Evolutionary conservation across 2,113 vertebrate genomes (phyloP), one percentile per base, ranked within the genome.

Genomic region (Vidua chalybeata): DNA sequence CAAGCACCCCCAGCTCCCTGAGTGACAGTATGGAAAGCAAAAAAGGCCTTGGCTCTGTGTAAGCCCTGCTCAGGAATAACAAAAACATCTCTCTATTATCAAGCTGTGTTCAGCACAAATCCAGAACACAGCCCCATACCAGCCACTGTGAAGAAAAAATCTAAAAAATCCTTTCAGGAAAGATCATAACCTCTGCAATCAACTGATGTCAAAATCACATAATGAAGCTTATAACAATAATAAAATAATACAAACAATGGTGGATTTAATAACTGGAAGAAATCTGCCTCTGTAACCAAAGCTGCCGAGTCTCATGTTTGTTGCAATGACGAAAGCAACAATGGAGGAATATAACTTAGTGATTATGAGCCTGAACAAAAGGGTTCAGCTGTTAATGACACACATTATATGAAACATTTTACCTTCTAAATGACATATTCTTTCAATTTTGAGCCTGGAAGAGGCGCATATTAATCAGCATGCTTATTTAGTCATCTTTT

Each of bases 71-170:
- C 30, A 79, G 0, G n/a, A 71, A 17, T 7, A 39, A 24, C 46
- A 46, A 61, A 62, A 54, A 1, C 2, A 3, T 30, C 48, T 45
- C 20, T 52, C 0, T 48, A 2, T 41, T 22, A 27, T 15, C 33
- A 26, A 10, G 11, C 41, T 37, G 54, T 12, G 11, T 4, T 63
- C 49, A 41, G 13, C 41, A 79, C 35, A 79, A 56, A 72, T 15
- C 16, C 58, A 31, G 28, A 87, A 22, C 35, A 48, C n/a, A 56
- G n/a, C 10, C 30, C 2, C n/a, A 39, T 20, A 11, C 8, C 24
- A 63, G 13, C 10, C 19, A 26, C 56, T 21, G 8, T 7, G n/a
- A 63, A 35, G 75, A 35, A 69, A 69, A 63, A 17, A 33, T 22
- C 7, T 45, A 6, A 46, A 66, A 15, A 51, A 43, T 14, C 27